Evolutionary conservation across 1,140 invertebrate genomes (phyloP).

Genomic region (Tetraneura akinire): DNA sequence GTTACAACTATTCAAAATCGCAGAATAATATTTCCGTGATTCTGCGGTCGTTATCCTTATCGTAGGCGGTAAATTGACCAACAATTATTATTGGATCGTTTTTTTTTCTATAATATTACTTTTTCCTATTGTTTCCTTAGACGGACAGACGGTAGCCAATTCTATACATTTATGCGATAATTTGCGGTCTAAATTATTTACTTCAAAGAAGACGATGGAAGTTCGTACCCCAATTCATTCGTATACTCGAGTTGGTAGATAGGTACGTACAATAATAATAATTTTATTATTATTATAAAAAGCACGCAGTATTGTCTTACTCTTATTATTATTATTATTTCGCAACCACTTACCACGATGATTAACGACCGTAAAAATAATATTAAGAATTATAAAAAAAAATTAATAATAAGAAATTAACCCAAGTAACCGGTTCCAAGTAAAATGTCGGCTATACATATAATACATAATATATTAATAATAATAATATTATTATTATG

Average conservation of each 20-base stretch:
- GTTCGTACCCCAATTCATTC: too few relatives aligned
- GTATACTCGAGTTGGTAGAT: too few relatives aligned
- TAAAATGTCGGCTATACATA: not conserved
- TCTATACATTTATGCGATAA: not conserved
- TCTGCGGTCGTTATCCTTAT: too few relatives aligned
- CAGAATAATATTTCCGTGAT: too few relatives aligned
- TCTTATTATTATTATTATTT: not conserved
- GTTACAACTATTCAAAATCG: too few relatives aligned
- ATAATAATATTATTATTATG: not conserved
- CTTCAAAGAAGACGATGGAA: not conserved
- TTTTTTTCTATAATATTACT: too few relatives aligned
- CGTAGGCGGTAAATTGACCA: too few relatives aligned
- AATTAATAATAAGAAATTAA: not conserved
- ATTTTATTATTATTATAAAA: too few relatives aligned
- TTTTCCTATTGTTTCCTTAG: too few relatives aligned
- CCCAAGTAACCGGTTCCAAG: not conserved
- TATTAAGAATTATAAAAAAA: not conserved
- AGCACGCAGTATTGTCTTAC: not conserved
- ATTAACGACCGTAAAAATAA: conserved; percentile 18
- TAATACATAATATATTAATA: not conserved
- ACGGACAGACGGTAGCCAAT: not conserved
- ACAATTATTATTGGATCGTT: too few relatives aligned
- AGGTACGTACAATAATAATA: too few relatives aligned
- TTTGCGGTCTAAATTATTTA: conserved; percentile 22
- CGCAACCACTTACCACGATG: conserved; percentile 35